Base-by-base conservation (phyloP, 2,797 vertebrate species). In the Etheostoma nigrum region DNA sequence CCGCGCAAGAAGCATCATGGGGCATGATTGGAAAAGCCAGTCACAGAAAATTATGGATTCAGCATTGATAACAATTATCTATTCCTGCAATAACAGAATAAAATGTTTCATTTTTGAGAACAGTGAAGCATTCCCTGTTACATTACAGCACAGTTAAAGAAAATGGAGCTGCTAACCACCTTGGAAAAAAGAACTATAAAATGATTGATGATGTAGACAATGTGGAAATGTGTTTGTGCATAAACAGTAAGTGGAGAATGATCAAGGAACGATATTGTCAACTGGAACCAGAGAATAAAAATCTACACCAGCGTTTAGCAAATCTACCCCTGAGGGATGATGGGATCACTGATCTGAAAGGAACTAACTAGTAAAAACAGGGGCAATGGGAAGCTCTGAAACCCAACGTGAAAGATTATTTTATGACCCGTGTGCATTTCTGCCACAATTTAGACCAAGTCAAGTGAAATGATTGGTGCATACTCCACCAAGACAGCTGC, bases 271-370 rank as follows among this genome's bases (percentile, higher is more conserved):
- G 0, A 76, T 10, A 44, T 30, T 57, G 16, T 79, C 47, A 77
- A 58, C 7, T 9, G 27, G 47, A 78, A 68, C 18, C n/a, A 25
- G 64, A 52, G 21, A 72, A 73, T 74, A 77, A 21, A 73, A 81
- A 75, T 49, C 45, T 53, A 44, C 47, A 27, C 3, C 48, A 49
- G 53, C n/a, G 23, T 79, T 82, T 76, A 76, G 57, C 67, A 69
- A 63, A 75, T 40, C 42, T 45, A 66, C 72, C 55, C 81, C 63
- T 25, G 16, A 57, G 66, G 68, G 72, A 78, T 47, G 62, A 85
- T 77, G 81, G 63, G 66, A 72, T 74, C 72, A 36, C 19, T 84
- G 87, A 87, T 82, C 74, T 88, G 74, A 86, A 63, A 82, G 57
- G 75, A 78, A 69, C 68, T 48, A 54, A 85, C 81, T 74, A 67